phyloP scores from a whole-genome alignment of 2,797 vertebrate species.

The Lates japonicus region DNA sequence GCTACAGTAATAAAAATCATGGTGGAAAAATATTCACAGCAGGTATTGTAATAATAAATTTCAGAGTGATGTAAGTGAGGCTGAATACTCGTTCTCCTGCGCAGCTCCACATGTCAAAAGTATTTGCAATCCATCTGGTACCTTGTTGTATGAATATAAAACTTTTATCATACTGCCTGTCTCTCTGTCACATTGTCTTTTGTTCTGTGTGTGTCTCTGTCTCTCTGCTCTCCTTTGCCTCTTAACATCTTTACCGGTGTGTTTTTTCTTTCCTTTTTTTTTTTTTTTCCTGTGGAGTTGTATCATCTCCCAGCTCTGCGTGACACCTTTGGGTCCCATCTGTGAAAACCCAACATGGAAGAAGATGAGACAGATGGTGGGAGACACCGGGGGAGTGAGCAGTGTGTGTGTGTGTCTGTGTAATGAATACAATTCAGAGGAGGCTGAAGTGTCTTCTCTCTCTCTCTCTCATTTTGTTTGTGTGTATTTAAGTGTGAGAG shows the following conservation, averaged over 20 bases:
- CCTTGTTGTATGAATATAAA: background rate
- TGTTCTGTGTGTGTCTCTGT: background rate
- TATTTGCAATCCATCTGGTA: conserved; percentile 15
- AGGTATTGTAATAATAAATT: background rate
- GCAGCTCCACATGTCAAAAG: conserved; percentile 8
- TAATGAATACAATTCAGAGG: background rate
- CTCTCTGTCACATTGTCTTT: conserved; percentile 16
- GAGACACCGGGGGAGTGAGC: conserved; percentile 3
- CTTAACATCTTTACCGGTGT: background rate
- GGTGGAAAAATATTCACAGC: background rate
- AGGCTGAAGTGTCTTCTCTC: background rate
- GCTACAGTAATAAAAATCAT: background rate
- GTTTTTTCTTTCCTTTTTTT: background rate
- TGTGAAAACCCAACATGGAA: conserved; percentile 26
- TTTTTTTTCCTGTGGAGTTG: background rate
- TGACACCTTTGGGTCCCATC: conserved; percentile 42
- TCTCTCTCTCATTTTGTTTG: background rate
- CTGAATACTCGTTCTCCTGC: background rate
- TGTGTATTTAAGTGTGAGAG: background rate
- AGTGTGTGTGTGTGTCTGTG: conserved; percentile 9
- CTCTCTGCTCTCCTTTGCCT: background rate
- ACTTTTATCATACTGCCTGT: conserved; percentile 5
- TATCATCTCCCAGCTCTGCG: conserved; percentile 30
- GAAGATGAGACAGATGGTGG: conserved; percentile 55
- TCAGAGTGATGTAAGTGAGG: conserved; percentile 12